Evolutionary conservation across 1,140 invertebrate species (phyloP), one percentile per base, ranked within the genome.

Genomic region (Papilio polytes): DNA sequence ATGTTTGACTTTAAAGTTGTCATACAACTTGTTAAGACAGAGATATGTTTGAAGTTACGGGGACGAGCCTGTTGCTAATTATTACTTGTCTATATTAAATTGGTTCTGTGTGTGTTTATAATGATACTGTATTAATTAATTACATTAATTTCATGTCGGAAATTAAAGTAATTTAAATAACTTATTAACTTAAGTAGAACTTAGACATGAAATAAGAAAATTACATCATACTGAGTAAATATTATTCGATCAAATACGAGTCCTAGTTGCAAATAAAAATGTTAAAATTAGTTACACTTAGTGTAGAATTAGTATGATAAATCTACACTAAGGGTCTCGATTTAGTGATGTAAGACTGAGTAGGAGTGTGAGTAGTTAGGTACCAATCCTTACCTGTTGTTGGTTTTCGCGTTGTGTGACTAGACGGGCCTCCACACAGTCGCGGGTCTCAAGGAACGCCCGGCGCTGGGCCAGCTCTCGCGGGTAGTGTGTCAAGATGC

Each of bases 321-420:
- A 56, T 56, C 8, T 56, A 9, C 53, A 56, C 53, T 56, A 20
- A 56, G 7, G 15, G 15, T 18, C 15, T 15, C 13, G 3, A 41
- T 18, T 51, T 51, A 51, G 15, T 51, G 15, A 51, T 7, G 10
- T 7, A 51, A 15, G 15, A 4, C 15, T 6, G 3, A 0, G 48
- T 51, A 51, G 4, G 36, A 41, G 36, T 41, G 36, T 1, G 18
- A 18, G 53, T 2, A 56, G n/a, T 56, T 9, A 56, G n/a, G 7
- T 0, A 53, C 18, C 8, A 9, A 56, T 56, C 18, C 87, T 95
- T 96, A 99, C 99, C 97, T 99, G 98, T 96, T 99, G 98, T 92
- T 99, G 98, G 94, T 99, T 99, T 95, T 99, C 98, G 78, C 98
- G 96, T 93, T 99, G 98, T 12, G 98, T 98, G 82, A 98, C 98